phyloP scores from a whole-genome alignment of 2,797 vertebrate species.

The Selene dorsalis region DNA sequence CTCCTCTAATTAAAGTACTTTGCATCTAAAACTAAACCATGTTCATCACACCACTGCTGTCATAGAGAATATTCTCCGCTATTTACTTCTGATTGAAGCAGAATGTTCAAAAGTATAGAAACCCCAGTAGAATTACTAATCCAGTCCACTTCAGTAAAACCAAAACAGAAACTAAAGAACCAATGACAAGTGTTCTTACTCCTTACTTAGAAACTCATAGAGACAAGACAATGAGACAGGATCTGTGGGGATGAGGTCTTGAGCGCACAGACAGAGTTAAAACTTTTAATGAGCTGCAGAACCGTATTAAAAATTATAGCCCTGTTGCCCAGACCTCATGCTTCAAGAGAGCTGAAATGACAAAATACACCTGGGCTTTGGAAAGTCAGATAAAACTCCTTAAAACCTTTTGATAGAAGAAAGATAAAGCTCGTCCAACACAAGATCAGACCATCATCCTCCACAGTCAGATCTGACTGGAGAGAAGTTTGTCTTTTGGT shows the following conservation, averaged over 20 bases:
- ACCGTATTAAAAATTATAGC: conserved; percentile 35
- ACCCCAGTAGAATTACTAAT: background rate
- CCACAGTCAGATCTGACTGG: background rate
- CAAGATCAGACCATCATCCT: background rate
- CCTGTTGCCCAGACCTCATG: conserved; percentile 9
- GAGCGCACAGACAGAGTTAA: conserved; percentile 11
- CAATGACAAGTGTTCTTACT: conserved; percentile 4
- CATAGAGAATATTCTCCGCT: background rate
- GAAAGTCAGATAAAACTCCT: conserved; percentile 29
- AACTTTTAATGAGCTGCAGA: conserved; percentile 32
- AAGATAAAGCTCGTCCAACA: conserved; percentile 6
- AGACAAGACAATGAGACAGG: too few species aligned
- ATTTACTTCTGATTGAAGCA: background rate
- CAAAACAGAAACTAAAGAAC: conserved; percentile 8
- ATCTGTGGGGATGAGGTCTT: too few species aligned
- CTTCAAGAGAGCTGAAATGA: conserved; percentile 26
- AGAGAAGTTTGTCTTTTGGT: conserved; percentile 3
- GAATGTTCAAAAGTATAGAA: background rate
- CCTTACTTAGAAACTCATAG: background rate
- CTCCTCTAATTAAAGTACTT: conserved; percentile 9
- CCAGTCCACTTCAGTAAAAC: background rate
- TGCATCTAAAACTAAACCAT: background rate
- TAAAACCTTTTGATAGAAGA: too few species aligned
- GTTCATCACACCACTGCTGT: too few species aligned
- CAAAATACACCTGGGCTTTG: conserved; percentile 45